A percentile compares a stretch with the other conserved stretches of the same genome.
Conservation (phyloP, 2,888 invertebrate species). For the Pterostichus madidus region DNA sequence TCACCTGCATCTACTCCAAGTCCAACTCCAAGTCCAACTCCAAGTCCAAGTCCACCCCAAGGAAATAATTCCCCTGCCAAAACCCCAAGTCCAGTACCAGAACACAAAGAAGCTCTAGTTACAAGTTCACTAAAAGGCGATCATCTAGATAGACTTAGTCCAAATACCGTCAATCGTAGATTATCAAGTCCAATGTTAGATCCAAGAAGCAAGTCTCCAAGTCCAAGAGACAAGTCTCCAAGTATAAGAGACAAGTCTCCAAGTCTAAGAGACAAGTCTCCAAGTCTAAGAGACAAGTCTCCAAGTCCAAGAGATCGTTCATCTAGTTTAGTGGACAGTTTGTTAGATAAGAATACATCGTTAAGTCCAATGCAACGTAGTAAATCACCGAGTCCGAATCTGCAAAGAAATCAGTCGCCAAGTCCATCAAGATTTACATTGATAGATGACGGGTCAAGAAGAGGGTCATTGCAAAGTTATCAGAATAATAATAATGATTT, state of each 20-base stretch:
- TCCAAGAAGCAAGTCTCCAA: constrained; percentile 65
- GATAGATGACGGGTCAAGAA: constrained; percentile 30
- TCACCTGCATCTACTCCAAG: constrained; percentile 46
- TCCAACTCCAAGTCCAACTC: constrained; percentile 67
- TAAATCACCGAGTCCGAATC: constrained; percentile 70
- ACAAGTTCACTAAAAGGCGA: constrained; percentile 57
- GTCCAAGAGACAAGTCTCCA: constrained; percentile 67
- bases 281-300: constrained; percentile 67
- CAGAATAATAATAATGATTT: constrained; percentile 76
- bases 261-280: constrained; percentile 67
- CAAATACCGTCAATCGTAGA: constrained; percentile 53
- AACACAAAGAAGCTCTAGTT: constrained; percentile 48
- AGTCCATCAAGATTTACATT: constrained; percentile 53
- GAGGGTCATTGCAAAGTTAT: constrained; percentile 55
- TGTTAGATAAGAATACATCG: constrained; percentile 59
- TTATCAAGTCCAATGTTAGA: constrained; percentile 53
- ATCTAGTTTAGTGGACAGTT: constrained; percentile 60
- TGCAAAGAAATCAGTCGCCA: constrained; percentile 40
- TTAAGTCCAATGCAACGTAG: constrained; percentile 54
- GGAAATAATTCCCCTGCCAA: constrained; percentile 47
- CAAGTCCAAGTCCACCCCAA: constrained; percentile 66
- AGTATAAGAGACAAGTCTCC: constrained; percentile 67
- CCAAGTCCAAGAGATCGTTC: constrained; percentile 68
- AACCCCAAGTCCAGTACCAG: constrained; percentile 45
- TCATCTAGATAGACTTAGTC: constrained; percentile 58